Conservation (phyloP, 2,797 vertebrate genomes). For the Acanthopagrus latus region DNA sequence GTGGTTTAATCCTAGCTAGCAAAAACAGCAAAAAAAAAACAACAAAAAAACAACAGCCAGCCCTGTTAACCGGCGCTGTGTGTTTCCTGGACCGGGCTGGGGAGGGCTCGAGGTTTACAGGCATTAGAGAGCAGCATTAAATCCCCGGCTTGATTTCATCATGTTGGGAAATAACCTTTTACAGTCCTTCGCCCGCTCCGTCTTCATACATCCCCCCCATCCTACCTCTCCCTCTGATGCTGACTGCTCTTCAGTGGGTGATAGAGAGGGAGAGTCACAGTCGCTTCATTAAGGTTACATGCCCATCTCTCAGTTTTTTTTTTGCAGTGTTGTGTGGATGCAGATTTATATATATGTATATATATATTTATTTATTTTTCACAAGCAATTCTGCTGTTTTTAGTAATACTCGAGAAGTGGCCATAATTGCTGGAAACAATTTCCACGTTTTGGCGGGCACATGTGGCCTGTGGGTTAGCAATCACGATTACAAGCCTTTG, state of each 20-base stretch:
- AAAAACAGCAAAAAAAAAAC: slow-evolving; percentile 46
- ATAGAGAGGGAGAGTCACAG: slow-evolving; percentile 52
- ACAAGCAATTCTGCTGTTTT: slow-evolving; percentile 54
- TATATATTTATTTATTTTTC: background rate
- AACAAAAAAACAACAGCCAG: slow-evolving; percentile 55
- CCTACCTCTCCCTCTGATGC: slow-evolving; percentile 54
- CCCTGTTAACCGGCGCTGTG: slow-evolving; percentile 62
- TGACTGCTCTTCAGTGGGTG: slow-evolving; percentile 67
- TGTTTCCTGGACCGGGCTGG: slow-evolving; percentile 56
- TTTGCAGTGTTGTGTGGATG: slow-evolving; percentile 36
- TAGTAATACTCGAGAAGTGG: slow-evolving; percentile 55
- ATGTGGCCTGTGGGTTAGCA: slow-evolving; percentile 41
- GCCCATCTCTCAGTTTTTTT: slow-evolving; percentile 33
- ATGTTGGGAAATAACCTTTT: slow-evolving; percentile 74
- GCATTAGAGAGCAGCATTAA: slow-evolving; percentile 73
- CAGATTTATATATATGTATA: background rate
- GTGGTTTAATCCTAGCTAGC: slow-evolving; percentile 55
- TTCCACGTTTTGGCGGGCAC: slow-evolving; percentile 34
- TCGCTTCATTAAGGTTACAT: slow-evolving; percentile 58
- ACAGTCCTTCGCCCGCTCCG: slow-evolving; percentile 36
- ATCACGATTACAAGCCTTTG: slow-evolving; percentile 53
- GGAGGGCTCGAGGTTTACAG: slow-evolving; percentile 58
- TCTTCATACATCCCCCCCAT: slow-evolving; percentile 61
- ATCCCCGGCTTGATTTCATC: slow-evolving; percentile 74
- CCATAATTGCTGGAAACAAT: slow-evolving; percentile 60